Evolutionary conservation across 2,888 invertebrate species (phyloP), one percentile per base, ranked within the genome.

Genomic region (Lasioglossum vierecki): DNA sequence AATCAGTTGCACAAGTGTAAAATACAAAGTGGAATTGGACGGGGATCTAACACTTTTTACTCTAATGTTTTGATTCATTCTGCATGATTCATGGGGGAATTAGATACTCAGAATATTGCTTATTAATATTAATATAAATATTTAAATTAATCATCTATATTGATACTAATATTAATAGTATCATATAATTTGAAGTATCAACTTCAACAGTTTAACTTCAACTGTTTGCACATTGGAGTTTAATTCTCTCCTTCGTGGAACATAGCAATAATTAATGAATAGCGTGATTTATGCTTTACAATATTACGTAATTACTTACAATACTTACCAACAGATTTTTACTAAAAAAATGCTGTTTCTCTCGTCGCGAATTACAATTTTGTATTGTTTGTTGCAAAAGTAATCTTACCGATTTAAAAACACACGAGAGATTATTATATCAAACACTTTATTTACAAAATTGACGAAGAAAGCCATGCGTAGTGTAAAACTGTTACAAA

Each of bases 361-460:
- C 11, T n/a, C n/a, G 4, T 53, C 9, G 53, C 22, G 6, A 53
- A 18, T n/a, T n/a, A n/a, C 9, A 22, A 18, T 49, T 49, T 22
- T 53, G 2, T 8, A 22, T 22, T 41, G 11, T 39, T 82, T 70
- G 13, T 41, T 26, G 57, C 49, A 57, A 35, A 35, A 4, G 22
- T 39, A 39, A 22, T 35, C 18, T 22, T 39, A 11, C 11, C 22
- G 9, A n/a, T 49, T 71, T 68, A 74, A 30, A 30, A 13, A n/a
- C 41, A 60, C 15, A 63, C 22, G 53, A 72, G 3, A 44, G 13
- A 15, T 44, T n/a, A 35, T 57, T 60, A 22, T 39, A 66, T 11
- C 15, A 82, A 82, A 83, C 63, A 41, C 53, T 86, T 90, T 88
- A 86, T 86, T 87, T 85, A 82, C 83, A 89, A 73, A 82, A 82